phyloP scores from a whole-genome alignment of 2,113 vertebrate genomes.

The Gymnobelideus leadbeateri region DNA sequence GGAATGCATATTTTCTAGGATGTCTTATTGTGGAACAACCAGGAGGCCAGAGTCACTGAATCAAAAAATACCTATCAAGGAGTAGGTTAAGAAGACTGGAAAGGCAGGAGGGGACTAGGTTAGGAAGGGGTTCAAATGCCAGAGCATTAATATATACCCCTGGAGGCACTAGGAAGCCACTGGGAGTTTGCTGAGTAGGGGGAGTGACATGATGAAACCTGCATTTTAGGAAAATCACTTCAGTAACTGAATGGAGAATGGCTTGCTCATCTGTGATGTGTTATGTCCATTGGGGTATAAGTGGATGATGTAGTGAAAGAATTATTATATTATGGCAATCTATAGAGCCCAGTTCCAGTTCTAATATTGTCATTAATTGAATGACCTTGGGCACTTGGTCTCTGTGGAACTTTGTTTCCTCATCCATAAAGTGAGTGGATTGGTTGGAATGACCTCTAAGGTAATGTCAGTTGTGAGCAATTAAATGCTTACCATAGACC shows the following conservation, averaged over 20 bases:
- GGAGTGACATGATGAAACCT: neutral
- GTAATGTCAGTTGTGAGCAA: conserved; percentile 5
- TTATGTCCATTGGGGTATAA: neutral
- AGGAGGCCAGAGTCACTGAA: neutral
- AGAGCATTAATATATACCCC: neutral
- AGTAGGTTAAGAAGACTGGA: neutral
- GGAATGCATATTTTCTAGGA: no score
- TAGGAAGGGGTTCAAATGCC: neutral
- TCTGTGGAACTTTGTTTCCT: conserved; percentile 25
- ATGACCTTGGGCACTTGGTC: neutral
- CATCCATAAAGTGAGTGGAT: neutral
- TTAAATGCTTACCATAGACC: neutral
- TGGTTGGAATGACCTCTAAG: neutral
- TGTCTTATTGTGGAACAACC: neutral
- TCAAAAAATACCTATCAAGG: neutral
- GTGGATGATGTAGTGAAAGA: no score
- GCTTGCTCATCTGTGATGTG: neutral
- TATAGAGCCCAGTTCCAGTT: neutral
- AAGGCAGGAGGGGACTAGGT: neutral
- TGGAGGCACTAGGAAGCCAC: neutral
- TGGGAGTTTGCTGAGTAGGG: neutral
- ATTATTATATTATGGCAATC: no score
- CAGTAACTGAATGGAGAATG: neutral
- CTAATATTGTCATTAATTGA: neutral
- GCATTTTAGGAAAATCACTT: neutral